These are phyloP conservation scores for Neofelis nebulosa DNA, from an alignment of 2,113 vertebrate species.

Conservation along the genomic window DNA sequence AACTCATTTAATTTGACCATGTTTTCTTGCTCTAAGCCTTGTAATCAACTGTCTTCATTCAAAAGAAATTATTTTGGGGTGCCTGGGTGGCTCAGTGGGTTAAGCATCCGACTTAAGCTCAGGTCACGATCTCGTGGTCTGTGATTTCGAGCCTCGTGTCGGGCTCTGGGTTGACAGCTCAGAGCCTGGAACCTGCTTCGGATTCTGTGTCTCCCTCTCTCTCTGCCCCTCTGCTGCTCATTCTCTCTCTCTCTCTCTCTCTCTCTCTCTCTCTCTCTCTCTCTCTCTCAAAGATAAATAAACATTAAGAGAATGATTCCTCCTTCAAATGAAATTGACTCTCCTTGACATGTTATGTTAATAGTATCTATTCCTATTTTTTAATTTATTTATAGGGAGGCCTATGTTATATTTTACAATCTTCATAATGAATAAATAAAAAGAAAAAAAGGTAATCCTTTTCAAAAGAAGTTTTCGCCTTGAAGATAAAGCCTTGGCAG, in stretches of 20 bases:
- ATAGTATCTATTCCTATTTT: not conserved
- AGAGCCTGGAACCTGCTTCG: too few species aligned
- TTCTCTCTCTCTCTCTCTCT: too few species aligned
- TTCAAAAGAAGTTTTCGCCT: not conserved
- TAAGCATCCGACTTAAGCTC: too few species aligned
- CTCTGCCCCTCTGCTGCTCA: too few species aligned
- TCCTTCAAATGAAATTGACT: not conserved
- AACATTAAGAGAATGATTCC: not conserved
- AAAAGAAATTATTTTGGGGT: not conserved
- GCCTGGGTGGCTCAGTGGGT: too few species aligned
- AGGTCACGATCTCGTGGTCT: too few species aligned
- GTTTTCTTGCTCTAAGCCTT: not conserved
- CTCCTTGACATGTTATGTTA: not conserved
- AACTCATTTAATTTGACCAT: not conserved
- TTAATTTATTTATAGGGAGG: not conserved
- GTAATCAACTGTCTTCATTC: not conserved
- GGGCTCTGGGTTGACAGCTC: too few species aligned
- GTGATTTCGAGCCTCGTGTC: rapidly evolving
- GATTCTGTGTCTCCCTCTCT: too few species aligned
- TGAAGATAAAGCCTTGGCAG: not conserved
- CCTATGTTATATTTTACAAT: not conserved
- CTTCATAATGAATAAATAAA: not conserved
- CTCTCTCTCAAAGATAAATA: too few species aligned
- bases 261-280: too few species aligned
- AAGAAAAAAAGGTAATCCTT: not conserved